A percentile compares a stretch with the other conserved stretches of the same genome.
These are phyloP conservation scores for Nipponia nippon DNA, from an alignment of 2,113 vertebrate genomes.

Conservation along the genomic window DNA sequence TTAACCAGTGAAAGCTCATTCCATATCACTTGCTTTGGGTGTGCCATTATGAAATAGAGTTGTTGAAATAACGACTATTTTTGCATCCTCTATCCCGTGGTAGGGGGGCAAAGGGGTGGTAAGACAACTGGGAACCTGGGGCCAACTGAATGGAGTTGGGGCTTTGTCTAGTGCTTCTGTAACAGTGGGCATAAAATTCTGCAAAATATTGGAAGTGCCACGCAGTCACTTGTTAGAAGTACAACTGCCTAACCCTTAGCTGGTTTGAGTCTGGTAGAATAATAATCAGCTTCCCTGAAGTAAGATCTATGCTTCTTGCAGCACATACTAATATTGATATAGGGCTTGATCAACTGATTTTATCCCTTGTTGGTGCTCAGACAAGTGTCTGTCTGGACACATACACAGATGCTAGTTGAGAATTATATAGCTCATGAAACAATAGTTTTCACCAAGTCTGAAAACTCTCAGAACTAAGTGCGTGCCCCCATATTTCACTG, in stretches of 20 bases:
- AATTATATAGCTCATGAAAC: not conserved
- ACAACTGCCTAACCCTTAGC: not conserved
- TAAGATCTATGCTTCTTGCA: not conserved
- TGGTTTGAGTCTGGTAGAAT: not conserved
- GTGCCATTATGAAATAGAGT: not conserved
- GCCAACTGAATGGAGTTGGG: not conserved
- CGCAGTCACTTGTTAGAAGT: not conserved
- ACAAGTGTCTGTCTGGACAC: not conserved
- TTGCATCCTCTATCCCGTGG: not conserved
- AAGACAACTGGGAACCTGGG: not conserved
- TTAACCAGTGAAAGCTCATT: not conserved
- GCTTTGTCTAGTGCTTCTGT: not conserved
- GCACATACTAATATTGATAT: not conserved
- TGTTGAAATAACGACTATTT: not conserved
- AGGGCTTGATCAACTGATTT: not conserved
- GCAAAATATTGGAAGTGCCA: not conserved
- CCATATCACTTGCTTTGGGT: not conserved
- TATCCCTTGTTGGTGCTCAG: not conserved
- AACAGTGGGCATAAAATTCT: not conserved
- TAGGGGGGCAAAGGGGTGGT: not conserved
- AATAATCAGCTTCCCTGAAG: not conserved
- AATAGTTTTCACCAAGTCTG: not conserved
- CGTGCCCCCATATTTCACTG: rapidly evolving
- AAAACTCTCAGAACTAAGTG: not conserved
- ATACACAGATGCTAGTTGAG: not conserved